Evolutionary conservation across 1,140 invertebrate species (phyloP).

Genomic region (Nasonia longicornis): DNA sequence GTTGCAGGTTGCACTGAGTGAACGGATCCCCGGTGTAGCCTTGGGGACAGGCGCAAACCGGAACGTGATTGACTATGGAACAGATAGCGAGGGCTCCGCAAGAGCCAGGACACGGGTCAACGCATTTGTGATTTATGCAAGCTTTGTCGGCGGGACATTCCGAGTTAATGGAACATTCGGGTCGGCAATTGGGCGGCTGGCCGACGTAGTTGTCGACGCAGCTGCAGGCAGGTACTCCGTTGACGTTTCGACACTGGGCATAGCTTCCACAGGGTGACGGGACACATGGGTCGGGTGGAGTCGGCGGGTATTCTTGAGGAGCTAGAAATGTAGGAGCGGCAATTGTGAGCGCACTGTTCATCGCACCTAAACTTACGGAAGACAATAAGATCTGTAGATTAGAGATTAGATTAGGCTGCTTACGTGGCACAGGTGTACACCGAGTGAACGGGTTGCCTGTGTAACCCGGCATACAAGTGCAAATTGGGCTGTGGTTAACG

Average conservation of each 20-base stretch:
- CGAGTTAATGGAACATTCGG: constrained; percentile 68
- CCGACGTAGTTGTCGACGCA: constrained; percentile 66
- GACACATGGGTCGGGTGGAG: constrained; percentile 64
- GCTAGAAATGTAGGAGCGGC: constrained; percentile 34
- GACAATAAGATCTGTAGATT: neutral
- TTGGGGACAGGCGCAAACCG: constrained; percentile 71
- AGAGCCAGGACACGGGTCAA: constrained; percentile 72
- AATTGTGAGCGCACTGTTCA: neutral
- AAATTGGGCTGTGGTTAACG: constrained; percentile 69
- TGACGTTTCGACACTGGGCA: constrained; percentile 64
- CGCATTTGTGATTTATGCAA: constrained; percentile 70
- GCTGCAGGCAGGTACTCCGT: constrained; percentile 57
- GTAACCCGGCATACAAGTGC: constrained; percentile 71
- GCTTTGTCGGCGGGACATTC: constrained; percentile 68
- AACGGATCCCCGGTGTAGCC: constrained; percentile 72
- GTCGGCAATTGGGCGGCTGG: constrained; percentile 67
- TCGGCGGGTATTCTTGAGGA: constrained; percentile 13
- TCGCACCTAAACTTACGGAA: neutral
- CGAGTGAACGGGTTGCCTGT: constrained; percentile 74
- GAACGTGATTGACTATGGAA: constrained; percentile 70
- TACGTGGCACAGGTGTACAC: constrained; percentile 58
- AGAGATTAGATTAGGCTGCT: constrained; percentile 42
- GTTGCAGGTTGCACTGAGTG: constrained; percentile 61
- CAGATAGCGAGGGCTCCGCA: constrained; percentile 72
- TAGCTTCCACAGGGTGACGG: constrained; percentile 71